Base-by-base conservation (phyloP, 1,140 invertebrate species). In the Heliconius himera region DNA sequence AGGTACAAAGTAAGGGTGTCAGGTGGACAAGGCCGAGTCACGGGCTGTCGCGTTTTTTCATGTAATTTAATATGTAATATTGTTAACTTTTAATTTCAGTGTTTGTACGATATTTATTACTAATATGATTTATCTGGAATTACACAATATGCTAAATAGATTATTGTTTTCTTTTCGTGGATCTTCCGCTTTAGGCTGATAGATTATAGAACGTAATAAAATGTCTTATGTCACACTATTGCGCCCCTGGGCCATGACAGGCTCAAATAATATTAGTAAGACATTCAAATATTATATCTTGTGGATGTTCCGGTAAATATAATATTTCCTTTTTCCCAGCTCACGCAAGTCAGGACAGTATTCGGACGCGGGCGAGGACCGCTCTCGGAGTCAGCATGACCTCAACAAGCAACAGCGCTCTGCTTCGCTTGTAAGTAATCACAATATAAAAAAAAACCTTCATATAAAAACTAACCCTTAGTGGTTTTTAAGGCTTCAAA, bases 291-390 rank as follows among this genome's bases (percentile, higher is more conserved):
- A 29, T 33, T 33, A 33, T 33, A 33, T 33, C 33, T 33, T 33
- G 33, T 33, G 33, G 41, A 13, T 46, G 11, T 70, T 18, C 1
- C 9, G 22, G 29, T 70, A 2, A 13, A 70, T 70, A 13, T 3
- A 70, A 33, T 6, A 8, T 75, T 36, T 18, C 8, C 22, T 1
- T 38, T n/a, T 75, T 13, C 13, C 26, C 66, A 81, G 89, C 79
- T 86, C 87, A 18, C 91, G 93, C 84, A 94, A 94, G 85, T 94
- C 93, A 8, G 93, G 93, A 5, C 93, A 94, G 89, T 89, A 88
- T 82, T 93, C 91, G 20, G 93, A 94, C 83, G 93, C 84, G n/a
- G 93, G 93, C 60, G 93, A 93, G 76, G 93, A 94, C 22, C 87
- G 90, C 83, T 82, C 73, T 33, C 86, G 91, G 70, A 86, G 84